These are phyloP conservation scores for Eospalax fontanierii DNA, from an alignment of 2,797 vertebrate species.

Conservation along the genomic window DNA sequence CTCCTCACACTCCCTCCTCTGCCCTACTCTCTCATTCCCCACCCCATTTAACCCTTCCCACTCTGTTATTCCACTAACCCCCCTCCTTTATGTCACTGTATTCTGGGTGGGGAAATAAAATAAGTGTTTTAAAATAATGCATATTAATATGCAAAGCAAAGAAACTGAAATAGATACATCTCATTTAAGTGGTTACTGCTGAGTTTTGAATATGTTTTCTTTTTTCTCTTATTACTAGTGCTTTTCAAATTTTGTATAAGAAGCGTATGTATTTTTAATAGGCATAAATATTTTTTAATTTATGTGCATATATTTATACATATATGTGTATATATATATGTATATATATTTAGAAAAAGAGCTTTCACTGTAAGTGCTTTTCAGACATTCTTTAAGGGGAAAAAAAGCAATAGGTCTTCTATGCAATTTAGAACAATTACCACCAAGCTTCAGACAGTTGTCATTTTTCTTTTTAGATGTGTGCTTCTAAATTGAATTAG, in stretches of 20 bases:
- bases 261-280: not conserved
- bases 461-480: not conserved
- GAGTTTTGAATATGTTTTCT: not conserved
- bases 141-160: not conserved
- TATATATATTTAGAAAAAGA: constrained; percentile 12
- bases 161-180: not conserved
- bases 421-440: constrained; percentile 33
- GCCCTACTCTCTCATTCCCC: no score
- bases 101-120: no score
- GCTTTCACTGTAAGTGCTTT: constrained; percentile 23
- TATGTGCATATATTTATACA: not conserved
- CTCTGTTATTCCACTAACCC: no score
- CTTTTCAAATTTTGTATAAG: constrained; percentile 24
- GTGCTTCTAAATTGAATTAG: constrained; percentile 23
- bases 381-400: not conserved
- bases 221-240: constrained; percentile 19
- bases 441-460: not conserved
- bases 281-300: not conserved
- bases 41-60: no score
- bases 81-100: no score
- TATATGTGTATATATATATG: not conserved
- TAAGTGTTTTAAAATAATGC: not conserved
- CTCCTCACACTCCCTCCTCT: no score
- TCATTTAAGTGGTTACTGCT: not conserved
- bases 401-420: not conserved